These are phyloP conservation scores for Parasteatoda tepidariorum DNA, from an alignment of 1,140 invertebrate genomes.

Conservation along the genomic window DNA sequence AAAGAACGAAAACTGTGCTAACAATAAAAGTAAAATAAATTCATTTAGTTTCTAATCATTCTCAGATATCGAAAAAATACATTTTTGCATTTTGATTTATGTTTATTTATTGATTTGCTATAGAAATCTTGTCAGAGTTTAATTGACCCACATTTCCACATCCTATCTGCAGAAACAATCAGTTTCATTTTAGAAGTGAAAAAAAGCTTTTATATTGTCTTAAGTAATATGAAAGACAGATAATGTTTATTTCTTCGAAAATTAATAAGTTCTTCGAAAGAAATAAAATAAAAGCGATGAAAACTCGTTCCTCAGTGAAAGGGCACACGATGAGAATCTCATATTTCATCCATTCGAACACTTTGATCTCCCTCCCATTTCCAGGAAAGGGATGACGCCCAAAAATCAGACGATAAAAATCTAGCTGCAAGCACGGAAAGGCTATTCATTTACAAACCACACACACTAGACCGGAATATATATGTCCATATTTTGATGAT, in stretches of 20 bases:
- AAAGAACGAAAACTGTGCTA: too few species aligned
- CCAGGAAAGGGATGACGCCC: slow-evolving; percentile 4
- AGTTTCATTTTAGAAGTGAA: too few species aligned
- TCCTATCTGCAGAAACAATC: too few species aligned
- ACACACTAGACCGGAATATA: background rate
- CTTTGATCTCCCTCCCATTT: background rate
- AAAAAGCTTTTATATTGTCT: too few species aligned
- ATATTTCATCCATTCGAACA: background rate
- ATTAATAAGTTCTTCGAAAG: background rate
- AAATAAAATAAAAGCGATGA: background rate
- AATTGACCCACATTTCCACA: too few species aligned
- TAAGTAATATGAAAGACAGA: too few species aligned
- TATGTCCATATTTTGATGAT: background rate
- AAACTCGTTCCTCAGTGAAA: background rate
- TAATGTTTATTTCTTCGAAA: background rate
- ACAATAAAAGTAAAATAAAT: too few species aligned
- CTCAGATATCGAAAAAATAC: too few species aligned
- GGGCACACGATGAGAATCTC: background rate
- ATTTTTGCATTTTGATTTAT: too few species aligned
- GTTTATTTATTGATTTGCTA: too few species aligned
- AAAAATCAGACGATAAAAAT: slow-evolving; percentile 15
- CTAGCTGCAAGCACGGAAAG: background rate
- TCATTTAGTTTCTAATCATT: too few species aligned
- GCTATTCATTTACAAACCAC: background rate
- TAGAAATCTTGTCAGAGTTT: too few species aligned